phyloP scores from a whole-genome alignment of 37 sponge, comb jelly and placozoan species.

The Beroe forskalii region DNA sequence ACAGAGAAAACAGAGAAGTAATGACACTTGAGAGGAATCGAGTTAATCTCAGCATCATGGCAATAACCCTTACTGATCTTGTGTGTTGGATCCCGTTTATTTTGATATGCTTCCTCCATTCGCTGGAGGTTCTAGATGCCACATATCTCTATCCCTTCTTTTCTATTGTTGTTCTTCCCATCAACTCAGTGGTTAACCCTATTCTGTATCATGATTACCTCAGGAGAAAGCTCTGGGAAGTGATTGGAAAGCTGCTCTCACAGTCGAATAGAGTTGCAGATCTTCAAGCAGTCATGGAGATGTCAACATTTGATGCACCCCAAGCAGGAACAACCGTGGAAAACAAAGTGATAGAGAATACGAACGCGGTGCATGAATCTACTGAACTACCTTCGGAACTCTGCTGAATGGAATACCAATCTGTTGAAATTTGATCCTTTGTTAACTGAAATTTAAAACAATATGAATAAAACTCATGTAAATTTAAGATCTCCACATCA shows the following conservation, averaged over 20 bases:
- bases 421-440: too few relatives aligned
- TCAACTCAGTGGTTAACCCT: background rate
- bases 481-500: too few relatives aligned
- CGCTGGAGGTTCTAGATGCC: background rate
- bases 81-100: background rate
- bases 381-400: too few relatives aligned
- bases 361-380: too few relatives aligned
- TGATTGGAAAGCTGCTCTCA: background rate
- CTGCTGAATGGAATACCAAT: too few relatives aligned
- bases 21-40: background rate
- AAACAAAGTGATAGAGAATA: too few relatives aligned
- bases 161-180: background rate
- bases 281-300: too few relatives aligned
- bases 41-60: background rate
- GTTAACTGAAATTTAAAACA: too few relatives aligned
- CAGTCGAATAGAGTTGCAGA: too few relatives aligned
- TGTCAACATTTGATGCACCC: too few relatives aligned
- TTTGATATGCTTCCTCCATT: background rate
- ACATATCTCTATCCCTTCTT: background rate
- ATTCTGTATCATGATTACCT: background rate
- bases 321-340: too few relatives aligned
- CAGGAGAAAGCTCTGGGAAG: background rate
- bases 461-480: too few relatives aligned
- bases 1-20: background rate
- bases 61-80: background rate